phyloP scores from a whole-genome alignment of 1,140 invertebrate genomes.

The Anastrepha obliqua region DNA sequence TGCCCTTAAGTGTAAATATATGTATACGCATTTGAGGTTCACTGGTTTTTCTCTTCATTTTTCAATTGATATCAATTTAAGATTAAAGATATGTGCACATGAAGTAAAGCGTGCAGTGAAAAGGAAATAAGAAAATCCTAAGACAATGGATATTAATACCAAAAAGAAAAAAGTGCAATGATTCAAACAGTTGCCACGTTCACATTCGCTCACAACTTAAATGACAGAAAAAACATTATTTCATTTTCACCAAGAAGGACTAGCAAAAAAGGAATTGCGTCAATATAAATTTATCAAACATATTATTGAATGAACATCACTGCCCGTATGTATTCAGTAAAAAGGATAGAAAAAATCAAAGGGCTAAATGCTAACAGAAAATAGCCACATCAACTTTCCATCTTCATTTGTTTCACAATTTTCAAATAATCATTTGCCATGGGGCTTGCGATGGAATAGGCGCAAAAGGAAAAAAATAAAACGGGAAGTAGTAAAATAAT shows the following conservation, averaged over 20 bases:
- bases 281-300: slow-evolving; percentile 53
- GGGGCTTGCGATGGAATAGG: not conserved
- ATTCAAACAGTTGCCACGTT: not conserved
- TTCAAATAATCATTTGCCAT: not conserved
- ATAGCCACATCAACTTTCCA: not conserved
- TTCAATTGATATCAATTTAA: not conserved
- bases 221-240: not conserved
- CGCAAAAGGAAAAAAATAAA: not conserved
- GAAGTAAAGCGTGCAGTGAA: not conserved
- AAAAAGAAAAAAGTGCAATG: not conserved
- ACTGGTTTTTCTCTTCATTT: no score
- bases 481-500: slow-evolving; percentile 1
- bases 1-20: no score
- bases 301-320: slow-evolving; percentile 35
- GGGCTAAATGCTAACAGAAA: not conserved
- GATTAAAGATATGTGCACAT: not conserved
- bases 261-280: slow-evolving; percentile 27
- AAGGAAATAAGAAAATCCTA: not conserved
- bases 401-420: slow-evolving; percentile 25
- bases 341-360: not conserved
- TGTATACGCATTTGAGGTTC: no score
- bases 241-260: slow-evolving; percentile 8
- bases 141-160: not conserved
- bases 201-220: not conserved
- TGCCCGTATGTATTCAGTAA: not conserved